Evolutionary conservation across 2,113 vertebrate species (phyloP), one percentile per base, ranked within the genome.

Genomic region (Chitala chitala): DNA sequence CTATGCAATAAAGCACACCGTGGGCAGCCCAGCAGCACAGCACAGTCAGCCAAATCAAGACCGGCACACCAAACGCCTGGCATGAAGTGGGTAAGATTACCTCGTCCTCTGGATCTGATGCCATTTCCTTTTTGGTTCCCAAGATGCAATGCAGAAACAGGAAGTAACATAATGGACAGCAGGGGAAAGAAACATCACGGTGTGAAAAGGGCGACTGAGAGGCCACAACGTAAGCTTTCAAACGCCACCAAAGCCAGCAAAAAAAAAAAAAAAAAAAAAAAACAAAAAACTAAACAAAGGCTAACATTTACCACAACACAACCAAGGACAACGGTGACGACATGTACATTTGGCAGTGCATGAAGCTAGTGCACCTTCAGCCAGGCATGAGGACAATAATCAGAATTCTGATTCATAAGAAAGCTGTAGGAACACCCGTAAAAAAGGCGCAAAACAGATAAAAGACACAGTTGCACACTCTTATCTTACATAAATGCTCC

Each of bases 61-160:
- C 83, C 88, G 84, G 87, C 81, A 78, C 44, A 86, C 84, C 82
- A 85, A 78, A 90, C 81, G 82, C 81, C 84, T 83, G 85, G 84
- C 83, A 89, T 76, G 85, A 84, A 84, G 86, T 88, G 82, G n/a
- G 81, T 85, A n/a, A 75, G 55, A 94, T 98, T 99, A 99, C 96
- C 96, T 99, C 96, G 86, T 98, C 96, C 88, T 99, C 97, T 90
- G 92, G 93, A 94, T 99, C 97, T 94, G 96, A 98, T 89, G 98
- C 96, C 94, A 92, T 92, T 94, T 99, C 97, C 97, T 99, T 93
- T n/a, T 94, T 88, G 94, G 89, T 93, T 98, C 91, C 96, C 93
- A 96, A 98, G 96, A 94, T 95, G 96, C 95, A 98, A 95, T 95
- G 97, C 92, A 95, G 97, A 95, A 94, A 97, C 93, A 93, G 92